Evolutionary conservation across 2,888 invertebrate species (phyloP), one percentile per base, ranked within the genome.

Genomic region (Cryptus armator): DNA sequence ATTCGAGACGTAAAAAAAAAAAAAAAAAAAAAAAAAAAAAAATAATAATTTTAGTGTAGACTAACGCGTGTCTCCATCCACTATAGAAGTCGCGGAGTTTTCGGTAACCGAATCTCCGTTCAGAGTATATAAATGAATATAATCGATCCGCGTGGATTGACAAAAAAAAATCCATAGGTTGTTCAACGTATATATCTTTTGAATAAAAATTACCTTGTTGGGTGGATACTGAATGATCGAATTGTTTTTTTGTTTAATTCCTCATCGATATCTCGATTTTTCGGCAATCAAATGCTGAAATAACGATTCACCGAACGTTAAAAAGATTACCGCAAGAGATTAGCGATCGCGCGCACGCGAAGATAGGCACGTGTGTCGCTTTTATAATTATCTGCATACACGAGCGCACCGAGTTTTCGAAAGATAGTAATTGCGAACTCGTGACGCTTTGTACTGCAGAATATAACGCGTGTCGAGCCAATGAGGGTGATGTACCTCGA

Each of bases 121-220:
- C 44, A 78, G 68, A 51, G 37, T 53, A 81, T 81, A 67, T 62
- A 84, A 51, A 78, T 66, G 71, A 62, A 75, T 70, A 62, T 43
- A 48, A 76, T 62, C 29, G 72, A 80, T 14, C 76, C 53, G 71
- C 44, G 78, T 76, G 74, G 72, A 37, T 71, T 74, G 82, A 59
- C 10, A 10, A 29, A 59, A 72, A 46, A 51, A 79, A 78, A 83
- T 53, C 14, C 66, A 82, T 85, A 84, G 82, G 81, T 83, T 86
- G 86, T 87, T 86, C 85, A 77, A 85, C 81, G 84, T 83, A 83
- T 86, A 83, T 86, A 87, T 84, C 83, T 85, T 86, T 84, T 75
- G 82, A 84, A 81, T 80, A 82, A 82, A 87, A 86, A 86, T 85
- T 83, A 86, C 86, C 81, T 70, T 83, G 81, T 78, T 84, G 83